Percentiles rank a stretch among this genome's conserved stretches.
These are phyloP conservation scores for Fratercula arctica DNA, from an alignment of 2,797 vertebrate species.

Conservation along the genomic window DNA sequence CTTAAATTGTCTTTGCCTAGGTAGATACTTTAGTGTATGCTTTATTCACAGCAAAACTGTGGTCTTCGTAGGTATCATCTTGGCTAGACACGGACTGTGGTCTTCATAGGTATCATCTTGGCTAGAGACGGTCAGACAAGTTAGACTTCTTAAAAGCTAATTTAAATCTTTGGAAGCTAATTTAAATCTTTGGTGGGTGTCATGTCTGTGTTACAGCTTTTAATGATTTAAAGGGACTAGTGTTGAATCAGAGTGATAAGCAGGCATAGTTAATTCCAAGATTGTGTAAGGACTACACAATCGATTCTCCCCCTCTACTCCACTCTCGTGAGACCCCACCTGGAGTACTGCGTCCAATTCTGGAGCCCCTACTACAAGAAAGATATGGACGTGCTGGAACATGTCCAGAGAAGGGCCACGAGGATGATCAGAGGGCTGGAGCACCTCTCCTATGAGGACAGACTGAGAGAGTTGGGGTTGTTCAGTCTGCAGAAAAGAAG, in stretches of 20 bases:
- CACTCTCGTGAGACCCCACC: too few species aligned
- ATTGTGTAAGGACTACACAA: not conserved
- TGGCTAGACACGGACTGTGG: not conserved
- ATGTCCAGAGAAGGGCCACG: too few species aligned
- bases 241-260: not conserved
- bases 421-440: too few species aligned
- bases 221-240: not conserved
- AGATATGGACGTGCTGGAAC: too few species aligned
- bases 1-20: not conserved
- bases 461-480: too few species aligned
- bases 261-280: not conserved
- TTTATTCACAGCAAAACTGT: not conserved
- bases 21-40: not conserved
- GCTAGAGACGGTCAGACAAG: not conserved
- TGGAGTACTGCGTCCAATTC: too few species aligned
- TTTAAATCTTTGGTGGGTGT: not conserved
- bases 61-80: not conserved
- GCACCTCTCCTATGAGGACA: too few species aligned
- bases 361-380: too few species aligned
- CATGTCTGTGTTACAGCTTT: not conserved
- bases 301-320: too few species aligned
- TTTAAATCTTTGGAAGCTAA: not conserved
- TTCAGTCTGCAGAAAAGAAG: too few species aligned
- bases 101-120: not conserved
- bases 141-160: not conserved